phyloP scores from a whole-genome alignment of 2,888 invertebrate species.

The Tenthredo distinguenda region DNA sequence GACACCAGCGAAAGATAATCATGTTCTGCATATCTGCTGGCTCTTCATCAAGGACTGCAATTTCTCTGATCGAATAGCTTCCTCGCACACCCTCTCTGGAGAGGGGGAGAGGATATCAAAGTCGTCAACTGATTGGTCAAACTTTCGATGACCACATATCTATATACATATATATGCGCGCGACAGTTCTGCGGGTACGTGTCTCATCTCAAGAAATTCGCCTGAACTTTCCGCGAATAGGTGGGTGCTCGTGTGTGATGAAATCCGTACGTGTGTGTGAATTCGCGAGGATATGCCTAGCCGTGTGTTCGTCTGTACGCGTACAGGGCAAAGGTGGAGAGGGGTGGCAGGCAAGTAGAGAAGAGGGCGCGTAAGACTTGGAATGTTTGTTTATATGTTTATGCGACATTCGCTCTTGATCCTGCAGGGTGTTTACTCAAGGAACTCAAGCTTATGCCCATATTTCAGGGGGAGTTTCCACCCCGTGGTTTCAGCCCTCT shows the following conservation, averaged over 20 bases:
- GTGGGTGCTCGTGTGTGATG: not conserved
- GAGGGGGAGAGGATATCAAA: not conserved
- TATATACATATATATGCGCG: not conserved
- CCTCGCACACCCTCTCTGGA: not conserved
- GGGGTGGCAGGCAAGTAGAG: not conserved
- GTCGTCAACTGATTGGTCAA: not conserved
- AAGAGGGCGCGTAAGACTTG: constrained; percentile 13
- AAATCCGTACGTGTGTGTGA: not conserved
- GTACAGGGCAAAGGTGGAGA: not conserved
- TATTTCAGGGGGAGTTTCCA: not conserved
- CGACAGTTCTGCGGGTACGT: not conserved
- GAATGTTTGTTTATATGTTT: constrained; percentile 41
- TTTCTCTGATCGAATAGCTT: not conserved
- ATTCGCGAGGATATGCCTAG: not conserved
- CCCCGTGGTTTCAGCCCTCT: not conserved
- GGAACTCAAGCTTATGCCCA: constrained; percentile 26
- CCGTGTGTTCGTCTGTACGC: not conserved
- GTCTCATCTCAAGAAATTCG: not conserved
- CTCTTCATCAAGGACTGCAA: not conserved
- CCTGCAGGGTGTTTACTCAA: constrained; percentile 25
- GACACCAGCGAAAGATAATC: not conserved
- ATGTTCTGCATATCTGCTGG: not conserved
- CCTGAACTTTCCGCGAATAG: not conserved
- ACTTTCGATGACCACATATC: not conserved
- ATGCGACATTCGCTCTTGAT: constrained; percentile 44